phyloP scores from a whole-genome alignment of 2,113 vertebrate species.

The Thryonomys swinderianus region DNA sequence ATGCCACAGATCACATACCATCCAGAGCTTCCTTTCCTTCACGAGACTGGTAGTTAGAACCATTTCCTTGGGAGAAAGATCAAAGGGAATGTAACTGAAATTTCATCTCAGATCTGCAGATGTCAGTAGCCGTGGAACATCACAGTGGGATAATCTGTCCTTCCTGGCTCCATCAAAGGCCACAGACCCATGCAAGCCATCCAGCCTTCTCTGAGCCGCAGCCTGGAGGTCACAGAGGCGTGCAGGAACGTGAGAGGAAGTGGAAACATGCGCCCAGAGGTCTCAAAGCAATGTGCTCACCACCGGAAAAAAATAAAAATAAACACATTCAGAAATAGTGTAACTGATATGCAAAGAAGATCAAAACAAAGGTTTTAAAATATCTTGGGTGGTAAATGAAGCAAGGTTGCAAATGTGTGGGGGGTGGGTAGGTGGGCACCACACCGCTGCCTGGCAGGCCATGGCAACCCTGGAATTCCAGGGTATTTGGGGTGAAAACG shows the following conservation, averaged over 20 bases:
- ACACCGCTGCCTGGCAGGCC: neutral
- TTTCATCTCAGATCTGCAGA: neutral
- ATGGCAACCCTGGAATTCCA: neutral
- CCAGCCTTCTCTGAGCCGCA: conserved; percentile 2
- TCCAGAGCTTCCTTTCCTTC: neutral
- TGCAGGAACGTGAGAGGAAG: conserved; percentile 87
- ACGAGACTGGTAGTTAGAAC: neutral
- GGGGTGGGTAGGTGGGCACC: neutral
- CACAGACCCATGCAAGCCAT: neutral
- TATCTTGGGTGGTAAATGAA: conserved; percentile 78
- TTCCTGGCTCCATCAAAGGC: conserved; percentile 59
- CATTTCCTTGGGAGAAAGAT: neutral
- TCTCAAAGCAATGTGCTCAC: conserved; percentile 81
- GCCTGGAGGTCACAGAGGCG: neutral
- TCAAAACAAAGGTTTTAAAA: conserved; percentile 85
- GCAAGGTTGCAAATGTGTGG: neutral
- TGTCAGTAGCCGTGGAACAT: neutral
- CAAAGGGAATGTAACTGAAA: neutral
- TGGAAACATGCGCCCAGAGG: conserved; percentile 83
- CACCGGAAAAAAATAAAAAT: conserved; percentile 90
- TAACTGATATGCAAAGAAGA: conserved; percentile 92
- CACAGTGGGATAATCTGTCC: neutral
- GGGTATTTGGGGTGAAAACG: neutral
- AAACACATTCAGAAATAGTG: conserved; percentile 88
- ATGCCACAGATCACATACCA: neutral